phyloP scores from a whole-genome alignment of 2,797 vertebrate genomes.

The Gymnothorax javanicus region DNA sequence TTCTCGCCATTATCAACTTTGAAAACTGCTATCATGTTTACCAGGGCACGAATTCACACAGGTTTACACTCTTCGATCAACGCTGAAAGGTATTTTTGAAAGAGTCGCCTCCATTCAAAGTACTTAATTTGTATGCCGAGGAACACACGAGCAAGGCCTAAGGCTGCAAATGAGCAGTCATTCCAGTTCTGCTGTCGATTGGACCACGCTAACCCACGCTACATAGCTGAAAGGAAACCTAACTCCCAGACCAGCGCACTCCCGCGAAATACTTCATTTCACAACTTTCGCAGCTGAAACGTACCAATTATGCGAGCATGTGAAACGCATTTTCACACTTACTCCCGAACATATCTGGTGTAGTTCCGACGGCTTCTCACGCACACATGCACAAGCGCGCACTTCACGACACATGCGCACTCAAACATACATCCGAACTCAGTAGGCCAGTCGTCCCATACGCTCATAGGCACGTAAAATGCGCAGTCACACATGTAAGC shows the following conservation, averaged over 20 bases:
- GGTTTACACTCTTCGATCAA: constrained; percentile 41
- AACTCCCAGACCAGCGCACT: constrained; percentile 48
- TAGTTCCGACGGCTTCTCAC: constrained; percentile 33
- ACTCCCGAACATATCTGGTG: constrained; percentile 49
- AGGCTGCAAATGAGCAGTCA: constrained; percentile 68
- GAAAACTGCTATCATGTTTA: neutral
- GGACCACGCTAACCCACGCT: constrained; percentile 62
- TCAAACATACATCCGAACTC: constrained; percentile 49
- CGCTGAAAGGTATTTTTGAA: constrained; percentile 61
- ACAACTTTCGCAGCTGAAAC: constrained; percentile 46
- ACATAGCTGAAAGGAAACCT: constrained; percentile 60
- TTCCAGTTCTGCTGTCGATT: constrained; percentile 63
- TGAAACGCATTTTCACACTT: neutral
- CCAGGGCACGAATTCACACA: constrained; percentile 40
- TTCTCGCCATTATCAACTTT: neutral
- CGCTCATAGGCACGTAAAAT: constrained; percentile 8
- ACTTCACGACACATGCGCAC: constrained; percentile 57
- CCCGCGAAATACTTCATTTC: constrained; percentile 64
- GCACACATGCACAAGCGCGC: constrained; percentile 32
- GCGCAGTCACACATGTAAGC: neutral
- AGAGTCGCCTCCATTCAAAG: constrained; percentile 71
- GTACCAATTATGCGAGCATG: constrained; percentile 9
- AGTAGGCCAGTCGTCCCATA: too few species aligned
- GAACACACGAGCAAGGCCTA: constrained; percentile 60
- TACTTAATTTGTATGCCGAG: constrained; percentile 73